Conservation (phyloP, 2,888 invertebrate species). For the Agrotis segetum region DNA sequence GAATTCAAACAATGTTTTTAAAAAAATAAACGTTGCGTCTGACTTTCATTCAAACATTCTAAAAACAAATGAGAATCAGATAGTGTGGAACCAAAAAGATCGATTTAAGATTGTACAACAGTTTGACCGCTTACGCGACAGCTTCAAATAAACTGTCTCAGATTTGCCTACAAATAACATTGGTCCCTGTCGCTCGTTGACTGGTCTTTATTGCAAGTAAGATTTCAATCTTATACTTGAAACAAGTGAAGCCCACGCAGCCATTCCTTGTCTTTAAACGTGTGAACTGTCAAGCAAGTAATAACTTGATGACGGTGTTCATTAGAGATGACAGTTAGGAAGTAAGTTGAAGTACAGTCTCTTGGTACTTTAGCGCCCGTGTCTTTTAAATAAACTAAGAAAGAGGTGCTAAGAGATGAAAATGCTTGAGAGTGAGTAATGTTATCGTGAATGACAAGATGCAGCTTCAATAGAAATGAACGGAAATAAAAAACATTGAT, state of each 20-base stretch:
- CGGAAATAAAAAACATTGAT: background rate
- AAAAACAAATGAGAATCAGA: background rate
- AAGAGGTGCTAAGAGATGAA: background rate
- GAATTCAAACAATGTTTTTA: too few species aligned
- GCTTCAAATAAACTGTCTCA: slow-evolving; percentile 44
- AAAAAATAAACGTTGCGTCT: background rate
- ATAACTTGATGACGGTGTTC: slow-evolving; percentile 59
- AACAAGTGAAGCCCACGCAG: slow-evolving; percentile 61
- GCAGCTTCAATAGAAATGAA: background rate
- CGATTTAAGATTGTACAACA: slow-evolving; percentile 32
- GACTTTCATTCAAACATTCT: background rate
- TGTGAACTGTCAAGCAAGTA: slow-evolving; percentile 62
- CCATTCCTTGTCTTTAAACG: slow-evolving; percentile 58
- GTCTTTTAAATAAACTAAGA: slow-evolving; percentile 29
- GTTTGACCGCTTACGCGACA: slow-evolving; percentile 2
- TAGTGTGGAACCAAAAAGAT: slow-evolving; percentile 18
- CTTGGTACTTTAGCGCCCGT: slow-evolving; percentile 35
- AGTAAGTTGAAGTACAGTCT: slow-evolving; percentile 43
- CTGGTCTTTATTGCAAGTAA: slow-evolving; percentile 58
- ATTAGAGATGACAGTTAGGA: slow-evolving; percentile 61
- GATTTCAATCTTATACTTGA: slow-evolving; percentile 61
- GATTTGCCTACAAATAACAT: slow-evolving; percentile 60
- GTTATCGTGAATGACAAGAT: background rate
- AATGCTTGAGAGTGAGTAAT: background rate
- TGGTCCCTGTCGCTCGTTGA: slow-evolving; percentile 32